A percentile compares a stretch with the other conserved stretches of the same genome.
Evolutionary conservation across 1,140 invertebrate genomes (phyloP).

Genomic region (Drosophila trapezifrons): DNA sequence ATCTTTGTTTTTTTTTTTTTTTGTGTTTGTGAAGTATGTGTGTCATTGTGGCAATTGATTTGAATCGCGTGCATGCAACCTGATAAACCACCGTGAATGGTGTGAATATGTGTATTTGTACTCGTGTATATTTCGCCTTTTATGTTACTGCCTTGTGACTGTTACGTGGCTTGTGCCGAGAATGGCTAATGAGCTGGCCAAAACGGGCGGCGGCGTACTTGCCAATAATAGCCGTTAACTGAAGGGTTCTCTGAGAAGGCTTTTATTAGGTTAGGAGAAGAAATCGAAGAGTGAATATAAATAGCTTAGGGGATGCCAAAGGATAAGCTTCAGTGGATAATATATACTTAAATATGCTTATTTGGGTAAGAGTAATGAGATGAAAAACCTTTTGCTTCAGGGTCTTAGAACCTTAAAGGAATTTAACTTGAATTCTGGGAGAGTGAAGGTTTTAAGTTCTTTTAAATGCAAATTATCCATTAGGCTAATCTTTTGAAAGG

Average conservation of each 20-base stretch:
- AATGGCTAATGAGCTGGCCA: conserved; percentile 44
- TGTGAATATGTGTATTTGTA: conserved; percentile 43
- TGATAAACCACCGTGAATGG: conserved; percentile 56
- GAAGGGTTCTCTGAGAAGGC: background rate
- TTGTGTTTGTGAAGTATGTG: conserved; percentile 39
- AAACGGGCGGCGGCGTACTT: conserved; percentile 26
- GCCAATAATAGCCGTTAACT: conserved; percentile 30
- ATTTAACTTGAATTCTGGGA: background rate
- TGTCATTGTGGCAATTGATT: conserved; percentile 81
- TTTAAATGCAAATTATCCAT: too few relatives aligned
- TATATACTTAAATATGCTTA: background rate
- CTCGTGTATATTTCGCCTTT: conserved; percentile 34
- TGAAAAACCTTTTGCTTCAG: background rate
- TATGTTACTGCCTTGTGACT: conserved; percentile 42
- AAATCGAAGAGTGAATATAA: conserved; percentile 23
- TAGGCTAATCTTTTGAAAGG: too few relatives aligned
- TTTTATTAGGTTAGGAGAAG: conserved; percentile 8
- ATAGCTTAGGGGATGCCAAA: background rate
- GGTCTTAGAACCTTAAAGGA: background rate
- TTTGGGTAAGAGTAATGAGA: conserved; percentile 1
- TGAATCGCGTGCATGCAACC: conserved; percentile 69
- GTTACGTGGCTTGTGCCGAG: conserved; percentile 46
- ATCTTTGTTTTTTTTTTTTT: conserved; percentile 8
- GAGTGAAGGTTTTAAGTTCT: too few relatives aligned
- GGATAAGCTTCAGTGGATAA: background rate